Evolutionary conservation across 2,888 invertebrate genomes (phyloP), one percentile per base, ranked within the genome.

Genomic region (Archaeoteleia sp.): DNA sequence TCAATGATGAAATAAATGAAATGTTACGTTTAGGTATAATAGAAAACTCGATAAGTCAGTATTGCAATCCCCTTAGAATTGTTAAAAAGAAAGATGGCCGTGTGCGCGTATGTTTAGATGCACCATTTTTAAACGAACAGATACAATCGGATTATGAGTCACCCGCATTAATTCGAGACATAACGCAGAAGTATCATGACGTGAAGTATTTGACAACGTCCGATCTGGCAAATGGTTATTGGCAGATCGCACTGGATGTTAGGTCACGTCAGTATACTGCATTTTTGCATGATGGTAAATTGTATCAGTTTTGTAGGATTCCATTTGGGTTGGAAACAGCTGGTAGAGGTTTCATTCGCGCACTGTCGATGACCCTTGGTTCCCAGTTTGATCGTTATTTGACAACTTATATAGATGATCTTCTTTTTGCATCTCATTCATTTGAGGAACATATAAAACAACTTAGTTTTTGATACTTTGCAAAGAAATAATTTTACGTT

Each of bases 81-180:
- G 58, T 58, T n/a, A 35, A 34, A 10, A 58, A 49, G 10, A 58
- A 42, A 34, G 40, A 58, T 27, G 48, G 54, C 4, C 29, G 15
- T 3, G 55, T 81, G 1, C 61, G 82, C 2, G 67, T 82, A 14
- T 78, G 80, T 60, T 55, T 80, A 10, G 81, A 82, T 57, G 81
- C 81, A 0, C 34, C 82, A 3, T 71, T 63, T 48, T 42, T 81
- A 1, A 82, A 82, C 61, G 66, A 70, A 5, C 39, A 68, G 13
- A 80, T 82, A 34, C 69, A 76, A 15, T 55, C 73, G 0, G 79
- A 82, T 42, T 67, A 75, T 5, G 80, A 81, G 30, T 55, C 71
- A 8, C 71, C 67, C 1, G 74, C 74, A 0, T 3, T 67, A 2
- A 71, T 72, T 7, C 43, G 43, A 9, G 74, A 75, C 43, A 32